Evolutionary conservation across 1,140 invertebrate genomes (phyloP), one percentile per base, ranked within the genome.

Genomic region (Neodiprion pinetum): DNA sequence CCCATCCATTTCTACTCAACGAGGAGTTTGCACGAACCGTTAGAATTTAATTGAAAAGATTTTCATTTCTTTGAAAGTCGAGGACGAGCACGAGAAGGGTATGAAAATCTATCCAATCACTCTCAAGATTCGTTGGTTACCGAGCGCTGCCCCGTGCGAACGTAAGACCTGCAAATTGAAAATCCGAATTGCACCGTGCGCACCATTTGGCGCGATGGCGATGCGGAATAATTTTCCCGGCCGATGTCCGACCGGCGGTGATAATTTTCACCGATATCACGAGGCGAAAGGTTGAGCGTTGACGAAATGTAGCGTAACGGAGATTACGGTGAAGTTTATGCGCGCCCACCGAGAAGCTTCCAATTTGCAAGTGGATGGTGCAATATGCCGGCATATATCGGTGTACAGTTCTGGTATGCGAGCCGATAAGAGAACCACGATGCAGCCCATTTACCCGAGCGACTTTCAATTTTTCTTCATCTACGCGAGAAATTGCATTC

Each of bases 21-120:
- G 28, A 40, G 53, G n/a, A 61, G 53, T 12, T 61, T 11, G 53
- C 53, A n/a, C 53, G n/a, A 7, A 11, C 53, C 11, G 11, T n/a
- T n/a, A 61, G 53, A n/a, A 61, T n/a, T 61, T 61, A 61, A 61
- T 61, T 61, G 53, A 17, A 61, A 61, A 61, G 53, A 61, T 61
- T 61, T 61, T 61, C 53, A 61, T 61, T 40, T 40, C 28, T 40
- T 40, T 40, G 28, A 40, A 40, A 40, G 28, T 61, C 53, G 53
- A 61, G n/a, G 11, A 61, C 5, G n/a, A 9, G 53, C 3, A 61
- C 11, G 9, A 61, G 53, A 61, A 53, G 53, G 5, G 53, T 61
- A 5, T 12, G 53, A 61, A 17, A 61, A 61, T 7, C 53, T 61
- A 61, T 61, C 53, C n/a, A 61, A 12, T 7, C n/a, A 61, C n/a